Conservation (phyloP, 2,113 vertebrate species). For the Scytalopus superciliaris region DNA sequence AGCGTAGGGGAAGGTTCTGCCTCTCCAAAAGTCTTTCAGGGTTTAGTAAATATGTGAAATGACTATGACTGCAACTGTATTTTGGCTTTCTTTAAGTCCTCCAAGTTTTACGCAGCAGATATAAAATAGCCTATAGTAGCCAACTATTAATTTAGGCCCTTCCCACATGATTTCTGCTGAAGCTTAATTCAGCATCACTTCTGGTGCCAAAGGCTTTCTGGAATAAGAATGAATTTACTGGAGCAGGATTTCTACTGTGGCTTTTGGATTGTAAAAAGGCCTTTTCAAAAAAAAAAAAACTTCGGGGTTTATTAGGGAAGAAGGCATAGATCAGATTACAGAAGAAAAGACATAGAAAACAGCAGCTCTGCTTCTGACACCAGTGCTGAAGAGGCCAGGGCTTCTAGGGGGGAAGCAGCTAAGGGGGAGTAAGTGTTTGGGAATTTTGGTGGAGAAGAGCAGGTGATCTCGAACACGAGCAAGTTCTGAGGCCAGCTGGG, state of each 20-base stretch:
- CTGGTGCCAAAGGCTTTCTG: not conserved
- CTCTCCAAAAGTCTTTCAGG: not conserved
- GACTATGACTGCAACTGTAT: not conserved
- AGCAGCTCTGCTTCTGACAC: not conserved
- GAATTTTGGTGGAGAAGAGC: not conserved
- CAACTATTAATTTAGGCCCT: not conserved
- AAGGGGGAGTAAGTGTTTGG: not conserved
- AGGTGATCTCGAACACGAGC: accelerated
- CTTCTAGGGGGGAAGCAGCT: not conserved
- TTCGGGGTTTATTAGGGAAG: not conserved
- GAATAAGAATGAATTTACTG: not conserved
- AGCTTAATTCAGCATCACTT: not conserved
- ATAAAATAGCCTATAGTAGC: not conserved
- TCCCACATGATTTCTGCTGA: not conserved
- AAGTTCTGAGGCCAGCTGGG: not conserved
- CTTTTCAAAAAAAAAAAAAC: not conserved
- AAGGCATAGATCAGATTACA: not conserved
- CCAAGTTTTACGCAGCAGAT: not conserved
- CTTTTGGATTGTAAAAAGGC: not conserved
- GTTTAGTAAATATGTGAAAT: not conserved
- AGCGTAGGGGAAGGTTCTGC: not conserved
- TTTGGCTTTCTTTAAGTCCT: not conserved
- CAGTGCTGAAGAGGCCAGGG: not conserved
- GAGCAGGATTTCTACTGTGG: not conserved
- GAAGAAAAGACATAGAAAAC: not conserved